Evolutionary conservation across 2,797 vertebrate species (phyloP).

Genomic region (Tapirus indicus): DNA sequence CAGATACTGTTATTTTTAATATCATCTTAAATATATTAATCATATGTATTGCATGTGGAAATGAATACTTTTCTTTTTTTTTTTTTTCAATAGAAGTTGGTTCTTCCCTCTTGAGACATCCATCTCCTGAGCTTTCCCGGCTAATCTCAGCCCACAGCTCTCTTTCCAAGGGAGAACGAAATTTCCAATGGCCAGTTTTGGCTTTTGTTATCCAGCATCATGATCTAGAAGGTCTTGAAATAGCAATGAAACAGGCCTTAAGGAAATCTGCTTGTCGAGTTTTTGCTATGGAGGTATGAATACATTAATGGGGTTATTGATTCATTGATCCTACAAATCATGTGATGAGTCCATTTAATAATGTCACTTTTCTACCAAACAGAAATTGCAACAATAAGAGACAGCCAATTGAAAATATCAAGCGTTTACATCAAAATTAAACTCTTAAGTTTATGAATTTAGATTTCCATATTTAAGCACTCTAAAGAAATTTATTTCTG

Average conservation of each 20-base stretch:
- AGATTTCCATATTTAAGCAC: conserved; percentile 32
- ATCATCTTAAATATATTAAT: conserved; percentile 18
- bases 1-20: conserved; percentile 3
- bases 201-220: conserved; percentile 99
- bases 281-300: conserved; percentile 98
- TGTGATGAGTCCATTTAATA: conserved; percentile 30
- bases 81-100: conserved; percentile 95
- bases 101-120: conserved; percentile 97
- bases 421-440: conserved; percentile 45
- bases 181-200: conserved; percentile 99
- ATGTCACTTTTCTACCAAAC: neutral
- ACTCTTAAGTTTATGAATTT: conserved; percentile 40
- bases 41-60: neutral
- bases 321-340: neutral
- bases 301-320: neutral
- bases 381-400: neutral
- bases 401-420: neutral
- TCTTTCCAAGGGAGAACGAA: conserved; percentile 98
- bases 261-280: conserved; percentile 99
- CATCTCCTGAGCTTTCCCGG: conserved; percentile 98
- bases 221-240: conserved; percentile 98
- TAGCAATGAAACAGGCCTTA: conserved; percentile 99
- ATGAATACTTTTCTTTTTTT: conserved; percentile 80
- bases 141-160: conserved; percentile 99
- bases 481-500: conserved; percentile 33